Percentiles rank a stretch among this genome's conserved stretches.
These are phyloP conservation scores for Acrobasis suavella DNA, from an alignment of 2,888 invertebrate species.

Conservation along the genomic window DNA sequence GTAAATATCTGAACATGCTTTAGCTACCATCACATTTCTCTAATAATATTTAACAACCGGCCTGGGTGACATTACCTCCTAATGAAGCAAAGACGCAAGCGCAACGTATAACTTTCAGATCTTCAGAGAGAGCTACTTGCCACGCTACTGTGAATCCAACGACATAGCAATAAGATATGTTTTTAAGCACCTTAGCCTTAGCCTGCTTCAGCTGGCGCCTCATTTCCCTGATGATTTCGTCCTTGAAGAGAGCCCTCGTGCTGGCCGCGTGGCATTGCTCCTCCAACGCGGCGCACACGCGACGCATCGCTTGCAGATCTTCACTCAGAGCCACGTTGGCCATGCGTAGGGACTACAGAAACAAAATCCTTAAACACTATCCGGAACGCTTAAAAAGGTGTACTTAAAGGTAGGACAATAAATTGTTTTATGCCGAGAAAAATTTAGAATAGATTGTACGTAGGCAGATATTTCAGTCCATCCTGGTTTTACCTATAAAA, in stretches of 20 bases:
- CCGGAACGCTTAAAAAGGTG: no score
- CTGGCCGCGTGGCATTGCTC: slow-evolving; percentile 79
- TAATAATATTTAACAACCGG: slow-evolving; percentile 84
- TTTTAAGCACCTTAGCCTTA: slow-evolving; percentile 56
- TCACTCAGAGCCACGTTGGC: slow-evolving; percentile 83
- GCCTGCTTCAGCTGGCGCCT: slow-evolving; percentile 82
- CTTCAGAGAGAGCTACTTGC: slow-evolving; percentile 83
- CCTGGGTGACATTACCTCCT: slow-evolving; percentile 79
- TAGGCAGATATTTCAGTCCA: background rate
- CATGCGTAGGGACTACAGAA: slow-evolving; percentile 69
- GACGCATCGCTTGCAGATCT: slow-evolving; percentile 74
- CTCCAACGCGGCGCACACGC: slow-evolving; percentile 79
- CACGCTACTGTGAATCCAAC: slow-evolving; percentile 51
- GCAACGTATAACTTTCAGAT: slow-evolving; percentile 73
- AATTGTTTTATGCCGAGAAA: no score
- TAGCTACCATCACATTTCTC: slow-evolving; percentile 84
- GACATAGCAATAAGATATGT: background rate
- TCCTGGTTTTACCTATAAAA: no score
- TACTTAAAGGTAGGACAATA: no score
- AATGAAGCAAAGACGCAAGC: slow-evolving; percentile 72
- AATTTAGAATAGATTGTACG: no score
- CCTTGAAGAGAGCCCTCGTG: slow-evolving; percentile 82
- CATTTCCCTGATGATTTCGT: slow-evolving; percentile 85
- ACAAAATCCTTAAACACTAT: no score
- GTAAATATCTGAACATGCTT: slow-evolving; percentile 52